phyloP scores from a whole-genome alignment of 2,113 vertebrate genomes.

The Isurus oxyrinchus region DNA sequence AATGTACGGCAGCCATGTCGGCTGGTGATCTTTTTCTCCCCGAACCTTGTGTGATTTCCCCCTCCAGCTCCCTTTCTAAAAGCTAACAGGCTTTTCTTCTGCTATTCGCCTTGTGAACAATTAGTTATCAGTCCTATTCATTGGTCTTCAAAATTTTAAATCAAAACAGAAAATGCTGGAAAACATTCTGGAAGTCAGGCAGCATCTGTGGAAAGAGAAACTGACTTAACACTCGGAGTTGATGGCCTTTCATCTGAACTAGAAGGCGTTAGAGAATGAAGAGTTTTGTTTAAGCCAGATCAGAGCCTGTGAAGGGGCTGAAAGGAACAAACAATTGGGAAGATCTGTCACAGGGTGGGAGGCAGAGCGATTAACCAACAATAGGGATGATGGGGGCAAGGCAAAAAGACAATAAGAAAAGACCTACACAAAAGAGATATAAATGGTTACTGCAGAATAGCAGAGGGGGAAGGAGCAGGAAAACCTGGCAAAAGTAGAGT shows the following conservation, averaged over 20 bases:
- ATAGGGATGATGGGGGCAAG: neutral
- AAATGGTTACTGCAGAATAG: neutral
- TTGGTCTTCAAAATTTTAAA: neutral
- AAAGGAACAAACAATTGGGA: no score
- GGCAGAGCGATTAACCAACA: neutral
- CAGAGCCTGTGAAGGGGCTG: neutral
- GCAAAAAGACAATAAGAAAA: neutral
- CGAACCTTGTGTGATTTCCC: no score
- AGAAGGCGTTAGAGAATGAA: neutral
- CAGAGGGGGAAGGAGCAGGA: neutral
- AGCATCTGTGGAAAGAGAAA: neutral
- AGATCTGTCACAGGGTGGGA: no score
- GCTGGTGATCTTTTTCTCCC: no score
- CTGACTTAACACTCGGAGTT: neutral
- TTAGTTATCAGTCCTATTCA: neutral
- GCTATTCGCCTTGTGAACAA: neutral
- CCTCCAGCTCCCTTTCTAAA: neutral
- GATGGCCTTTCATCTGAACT: neutral
- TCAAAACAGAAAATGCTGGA: neutral
- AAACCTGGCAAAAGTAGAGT: neutral
- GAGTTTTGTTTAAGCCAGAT: no score
- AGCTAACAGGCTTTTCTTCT: neutral
- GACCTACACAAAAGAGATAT: neutral
- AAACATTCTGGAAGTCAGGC: neutral
- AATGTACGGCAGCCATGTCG: no score